Evolutionary conservation across 1,140 invertebrate genomes (phyloP).

Genomic region (Meteorus sp.): DNA sequence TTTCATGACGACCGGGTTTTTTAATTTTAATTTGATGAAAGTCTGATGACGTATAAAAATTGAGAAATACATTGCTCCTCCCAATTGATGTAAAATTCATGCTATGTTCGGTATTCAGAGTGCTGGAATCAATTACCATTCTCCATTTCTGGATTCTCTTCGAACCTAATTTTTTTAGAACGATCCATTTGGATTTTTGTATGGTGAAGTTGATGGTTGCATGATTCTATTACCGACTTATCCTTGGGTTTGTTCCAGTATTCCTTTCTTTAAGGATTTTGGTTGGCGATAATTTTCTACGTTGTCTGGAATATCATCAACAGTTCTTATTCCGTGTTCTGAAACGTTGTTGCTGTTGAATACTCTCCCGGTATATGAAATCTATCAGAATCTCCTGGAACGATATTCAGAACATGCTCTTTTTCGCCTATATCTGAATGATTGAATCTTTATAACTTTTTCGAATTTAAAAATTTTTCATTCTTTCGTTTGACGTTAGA

Average conservation of each 20-base stretch:
- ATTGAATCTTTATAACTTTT: too few relatives aligned
- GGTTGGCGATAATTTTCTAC: too few relatives aligned
- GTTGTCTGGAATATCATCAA: too few relatives aligned
- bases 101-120: neutral
- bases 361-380: too few relatives aligned
- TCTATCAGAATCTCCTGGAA: too few relatives aligned
- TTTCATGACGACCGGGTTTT: neutral
- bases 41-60: neutral
- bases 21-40: neutral
- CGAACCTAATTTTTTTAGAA: neutral
- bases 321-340: too few relatives aligned
- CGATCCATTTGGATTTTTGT: neutral
- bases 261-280: neutral
- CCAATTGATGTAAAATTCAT: neutral
- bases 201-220: neutral
- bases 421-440: too few relatives aligned
- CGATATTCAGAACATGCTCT: neutral
- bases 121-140: neutral
- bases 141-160: neutral
- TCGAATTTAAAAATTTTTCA: too few relatives aligned
- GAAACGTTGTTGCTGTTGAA: too few relatives aligned
- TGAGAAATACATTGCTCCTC: neutral
- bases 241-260: neutral
- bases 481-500: too few relatives aligned
- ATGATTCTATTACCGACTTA: neutral